Base-by-base conservation (phyloP, 2,888 invertebrate genomes). In the Amblyjoppa fuscipennis region DNA sequence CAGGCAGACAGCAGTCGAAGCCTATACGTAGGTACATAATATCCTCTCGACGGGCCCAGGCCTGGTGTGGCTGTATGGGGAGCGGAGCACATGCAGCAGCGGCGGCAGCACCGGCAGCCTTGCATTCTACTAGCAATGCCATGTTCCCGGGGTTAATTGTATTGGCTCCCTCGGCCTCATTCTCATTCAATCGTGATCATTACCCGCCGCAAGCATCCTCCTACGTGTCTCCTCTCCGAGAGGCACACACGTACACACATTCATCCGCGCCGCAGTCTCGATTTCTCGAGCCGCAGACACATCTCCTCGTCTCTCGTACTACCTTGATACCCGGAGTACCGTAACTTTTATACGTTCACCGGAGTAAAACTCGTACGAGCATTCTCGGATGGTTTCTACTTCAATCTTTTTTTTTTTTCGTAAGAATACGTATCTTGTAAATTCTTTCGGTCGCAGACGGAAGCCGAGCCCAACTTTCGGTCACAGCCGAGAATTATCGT, bases 131-230 rank as follows among this genome's bases (percentile, higher is more conserved):
- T 88, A 89, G 91, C 91, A 90, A 90, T 90, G 92, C 92, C 90
- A 92, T 89, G 92, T 88, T 92, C 88, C 89, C 90, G 90, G 85
- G 91, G 92, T 93, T 93, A 92, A 93, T 93, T 92, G 93, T 92
- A 92, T 92, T 92, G 91, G 91, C 91, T 92, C 89, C 90, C 91
- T 90, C 91, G 90, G 91, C 91, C 93, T 93, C 92, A 92, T 93
- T 93, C 92, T 91, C 92, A 93, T 93, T 93, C 92, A 92, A 92
- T 93, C 93, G 92, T 92, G 92, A 93, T 92, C 93, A 92, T 92
- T 92, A 92, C 90, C 89, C 89, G 90, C 90, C 89, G 88, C 90
- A 90, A 91, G 91, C 90, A 91, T 92, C 91, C 91, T 91, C 90
- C 91, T 91, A 92, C 92, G 90, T 91, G 89, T 91, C 89, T 89